Percentiles rank a stretch among this genome's conserved stretches.
phyloP scores from a whole-genome alignment of 2,888 invertebrate genomes.

The Drosophila nr. medialis region DNA sequence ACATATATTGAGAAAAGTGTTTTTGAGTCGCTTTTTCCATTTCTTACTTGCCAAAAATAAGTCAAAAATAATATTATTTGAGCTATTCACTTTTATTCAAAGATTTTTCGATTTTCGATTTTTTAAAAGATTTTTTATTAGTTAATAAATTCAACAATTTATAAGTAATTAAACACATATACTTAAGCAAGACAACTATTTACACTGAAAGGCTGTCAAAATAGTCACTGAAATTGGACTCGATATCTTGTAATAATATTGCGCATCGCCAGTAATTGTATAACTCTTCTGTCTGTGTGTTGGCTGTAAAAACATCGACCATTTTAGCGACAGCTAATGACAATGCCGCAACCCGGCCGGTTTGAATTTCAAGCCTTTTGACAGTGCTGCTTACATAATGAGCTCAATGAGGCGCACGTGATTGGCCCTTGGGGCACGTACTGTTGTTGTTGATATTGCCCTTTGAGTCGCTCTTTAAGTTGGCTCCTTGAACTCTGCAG shows the following conservation, averaged over 20 bases:
- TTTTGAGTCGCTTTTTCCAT: not conserved
- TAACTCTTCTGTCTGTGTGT: slow-evolving; percentile 23
- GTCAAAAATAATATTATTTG: not conserved
- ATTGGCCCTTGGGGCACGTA: slow-evolving; percentile 67
- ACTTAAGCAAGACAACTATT: not conserved
- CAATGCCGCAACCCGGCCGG: slow-evolving; percentile 35
- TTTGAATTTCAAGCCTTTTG: slow-evolving; percentile 59
- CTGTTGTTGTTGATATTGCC: slow-evolving; percentile 43
- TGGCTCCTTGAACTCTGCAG: slow-evolving; percentile 28
- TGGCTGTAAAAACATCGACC: slow-evolving; percentile 15
- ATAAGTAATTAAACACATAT: not conserved
- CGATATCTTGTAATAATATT: not conserved
- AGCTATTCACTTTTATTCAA: not conserved
- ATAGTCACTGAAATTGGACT: not conserved
- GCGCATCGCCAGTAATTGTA: not conserved
- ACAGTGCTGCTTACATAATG: slow-evolving; percentile 57
- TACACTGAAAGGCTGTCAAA: not conserved
- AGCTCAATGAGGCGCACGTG: slow-evolving; percentile 73
- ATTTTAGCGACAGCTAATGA: slow-evolving; percentile 45
- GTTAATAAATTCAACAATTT: not conserved
- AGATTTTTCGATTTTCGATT: too few relatives aligned
- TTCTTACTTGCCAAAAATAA: too few relatives aligned
- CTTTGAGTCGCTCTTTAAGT: slow-evolving; percentile 30
- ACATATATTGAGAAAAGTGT: not conserved
- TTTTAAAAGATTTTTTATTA: too few relatives aligned